Conservation (phyloP, 1,140 invertebrate genomes). For the Leptinotarsa lineolata region DNA sequence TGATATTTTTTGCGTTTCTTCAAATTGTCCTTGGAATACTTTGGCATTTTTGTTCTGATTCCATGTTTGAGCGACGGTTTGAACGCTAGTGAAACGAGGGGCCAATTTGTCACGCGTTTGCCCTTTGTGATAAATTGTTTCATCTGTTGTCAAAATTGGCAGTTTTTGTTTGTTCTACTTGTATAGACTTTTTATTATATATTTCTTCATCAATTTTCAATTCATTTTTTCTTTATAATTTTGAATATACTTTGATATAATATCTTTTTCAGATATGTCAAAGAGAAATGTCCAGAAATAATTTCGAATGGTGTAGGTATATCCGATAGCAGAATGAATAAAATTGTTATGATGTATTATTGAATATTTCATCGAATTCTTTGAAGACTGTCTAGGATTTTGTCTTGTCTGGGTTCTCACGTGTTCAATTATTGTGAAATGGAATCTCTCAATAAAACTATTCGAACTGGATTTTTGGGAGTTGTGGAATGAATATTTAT, state of each 20-base stretch:
- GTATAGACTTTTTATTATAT: background rate
- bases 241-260: constrained; percentile 13
- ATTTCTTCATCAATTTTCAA: constrained; percentile 9
- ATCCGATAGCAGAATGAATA: constrained; percentile 8
- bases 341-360: background rate
- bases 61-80: constrained; percentile 10
- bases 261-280: constrained; percentile 13
- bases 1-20: constrained; percentile 7
- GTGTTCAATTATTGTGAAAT: constrained; percentile 14
- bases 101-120: no score
- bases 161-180: background rate
- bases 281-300: background rate
- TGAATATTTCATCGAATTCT: constrained; percentile 14
- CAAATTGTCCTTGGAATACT: constrained; percentile 16
- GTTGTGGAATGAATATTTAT: constrained; percentile 18
- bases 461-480: constrained; percentile 14
- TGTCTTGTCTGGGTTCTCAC: background rate
- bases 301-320: constrained; percentile 13
- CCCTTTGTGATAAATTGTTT: constrained; percentile 5
- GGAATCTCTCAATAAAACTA: constrained; percentile 15
- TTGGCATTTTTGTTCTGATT: constrained; percentile 11
- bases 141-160: constrained; percentile 11
- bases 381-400: background rate
- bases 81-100: background rate
- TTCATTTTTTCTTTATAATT: constrained; percentile 10